Base-by-base conservation (phyloP, 2,113 vertebrate species). In the Alexandromys fortis region DNA sequence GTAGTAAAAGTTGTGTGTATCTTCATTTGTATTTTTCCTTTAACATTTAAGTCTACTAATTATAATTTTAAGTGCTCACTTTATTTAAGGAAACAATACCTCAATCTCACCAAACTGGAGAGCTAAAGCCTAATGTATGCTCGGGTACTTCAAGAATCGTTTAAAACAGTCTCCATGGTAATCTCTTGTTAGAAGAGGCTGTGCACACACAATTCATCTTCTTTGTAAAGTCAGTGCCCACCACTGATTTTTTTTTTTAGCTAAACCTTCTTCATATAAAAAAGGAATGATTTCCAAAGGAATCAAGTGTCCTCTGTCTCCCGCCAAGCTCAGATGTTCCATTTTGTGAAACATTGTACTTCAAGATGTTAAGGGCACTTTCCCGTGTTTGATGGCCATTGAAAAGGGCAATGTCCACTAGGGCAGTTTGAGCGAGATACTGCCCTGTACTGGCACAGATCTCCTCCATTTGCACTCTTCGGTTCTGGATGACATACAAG, bases 1-100 rank as follows among this genome's bases (percentile, higher is more conserved):
- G 78, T 91, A 78, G 86, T 90, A 16, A 33, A 16, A 30, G 94
- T 63, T 83, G n/a, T 38, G 81, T 95, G 1, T 7, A 67, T 91
- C 86, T 96, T 91, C 75, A 67, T 89, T 95, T 96, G 35, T 94
- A 88, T 86, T 73, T 90, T 76, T n/a, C 49, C 38, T 90, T 86
- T 97, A 76, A 82, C 33, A 76, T 21, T 88, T 17, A 90, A 21
- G 73, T 75, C 22, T 94, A 52, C 77, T 91, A 61, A 35, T 79
- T 86, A 55, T 61, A 89, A 92, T 96, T 96, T 94, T 93, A 96
- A 97, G 90, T 67, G 16, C 76, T 86, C 75, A 77, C 91, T 91
- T 63, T 63, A 28, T 58, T 21, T 33, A 45, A 94, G 58, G 58
- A 89, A 93, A 95, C 35, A 93, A 76, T 24, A 86, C 19, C 26